Evolutionary conservation across 2,113 vertebrate genomes (phyloP).

Genomic region (Lagopus leucura): DNA sequence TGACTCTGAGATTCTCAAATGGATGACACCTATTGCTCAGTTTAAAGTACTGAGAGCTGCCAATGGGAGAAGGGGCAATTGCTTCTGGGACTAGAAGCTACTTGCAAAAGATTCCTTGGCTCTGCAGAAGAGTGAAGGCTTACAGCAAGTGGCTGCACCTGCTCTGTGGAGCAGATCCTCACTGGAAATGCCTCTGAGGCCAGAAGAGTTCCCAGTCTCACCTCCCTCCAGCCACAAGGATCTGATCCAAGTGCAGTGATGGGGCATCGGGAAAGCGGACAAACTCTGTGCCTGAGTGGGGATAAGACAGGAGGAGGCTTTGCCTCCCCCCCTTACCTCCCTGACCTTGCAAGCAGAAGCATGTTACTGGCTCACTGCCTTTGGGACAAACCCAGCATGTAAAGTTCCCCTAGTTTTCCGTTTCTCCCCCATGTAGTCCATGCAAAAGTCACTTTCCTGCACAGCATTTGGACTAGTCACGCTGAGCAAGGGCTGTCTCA

Average conservation of each 20-base stretch:
- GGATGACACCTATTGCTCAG: background rate
- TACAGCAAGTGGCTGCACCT: fast-evolving
- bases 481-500: background rate
- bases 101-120: background rate
- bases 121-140: background rate
- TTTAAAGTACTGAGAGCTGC: background rate
- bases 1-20: background rate
- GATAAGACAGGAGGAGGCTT: background rate
- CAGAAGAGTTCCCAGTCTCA: background rate
- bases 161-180: background rate
- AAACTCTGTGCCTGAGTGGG: background rate
- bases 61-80: background rate
- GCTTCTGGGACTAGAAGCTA: background rate
- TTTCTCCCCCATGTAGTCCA: background rate
- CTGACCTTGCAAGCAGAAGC: background rate
- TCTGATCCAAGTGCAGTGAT: background rate
- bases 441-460: background rate
- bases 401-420: background rate
- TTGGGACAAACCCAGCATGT: background rate
- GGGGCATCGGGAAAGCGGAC: background rate
- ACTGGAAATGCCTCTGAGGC: background rate
- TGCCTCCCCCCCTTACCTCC: background rate
- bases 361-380: background rate
- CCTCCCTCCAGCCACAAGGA: background rate
- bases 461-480: fast-evolving